Evolutionary conservation across 1,140 invertebrate genomes (phyloP), one percentile per base, ranked within the genome.

Genomic region (Drosophila kurseongensis): DNA sequence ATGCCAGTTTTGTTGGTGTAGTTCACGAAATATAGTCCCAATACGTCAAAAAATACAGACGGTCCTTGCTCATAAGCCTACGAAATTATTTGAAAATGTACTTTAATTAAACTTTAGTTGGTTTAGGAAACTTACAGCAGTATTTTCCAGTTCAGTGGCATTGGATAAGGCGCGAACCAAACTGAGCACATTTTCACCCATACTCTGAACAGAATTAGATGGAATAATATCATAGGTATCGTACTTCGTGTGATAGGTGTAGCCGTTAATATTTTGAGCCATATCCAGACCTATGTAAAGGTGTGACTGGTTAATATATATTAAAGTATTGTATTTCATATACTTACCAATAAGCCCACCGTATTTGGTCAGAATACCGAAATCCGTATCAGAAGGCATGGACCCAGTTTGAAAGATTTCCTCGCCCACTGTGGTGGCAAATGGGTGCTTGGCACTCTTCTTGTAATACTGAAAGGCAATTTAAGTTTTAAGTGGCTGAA

Each of bases 211-310:
- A 6, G 96, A 95, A 7, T 96, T 97, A 9, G 95, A 83, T 3
- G 96, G 95, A 85, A 98, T 96, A 81, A 95, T 94, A 69, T 95
- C 94, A 23, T 96, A 94, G 14, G 94, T 93, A 92, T 98, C 97
- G 92, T 96, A 96, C 83, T 95, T 95, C 12, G 97, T 98, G 84
- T 98, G 97, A 84, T 98, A 98, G 0, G 97, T 95, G 91, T 97
- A 98, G 23, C 98, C 98, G 94, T 99, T 98, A 32, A 95, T 94
- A 48, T 96, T 96, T 94, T 98, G 98, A 4, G 97, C 98, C 92
- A 99, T 96, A 93, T 99, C 98, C 60, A 99, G 38, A 8, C 83
- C 81, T 84, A 10, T 1, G 8, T 7, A 32, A 16, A 2, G 9
- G 7, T 0, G 1, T n/a, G 10, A 5, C 0, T 8, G 42, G 18